These are phyloP conservation scores for Ovis aries DNA, from an alignment of 2,113 vertebrate genomes.

Conservation along the genomic window DNA sequence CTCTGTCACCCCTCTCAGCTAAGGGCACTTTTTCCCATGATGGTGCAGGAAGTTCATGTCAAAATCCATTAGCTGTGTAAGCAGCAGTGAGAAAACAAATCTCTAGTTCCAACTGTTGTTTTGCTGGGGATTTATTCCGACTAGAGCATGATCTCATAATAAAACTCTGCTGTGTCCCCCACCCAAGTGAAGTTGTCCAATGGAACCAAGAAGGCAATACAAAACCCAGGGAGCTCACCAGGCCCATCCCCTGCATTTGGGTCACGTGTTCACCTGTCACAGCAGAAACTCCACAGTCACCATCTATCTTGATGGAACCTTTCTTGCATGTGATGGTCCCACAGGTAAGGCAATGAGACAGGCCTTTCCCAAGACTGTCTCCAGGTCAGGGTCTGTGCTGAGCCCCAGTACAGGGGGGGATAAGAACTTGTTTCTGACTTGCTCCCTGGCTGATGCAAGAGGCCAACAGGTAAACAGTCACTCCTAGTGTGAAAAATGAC, in stretches of 20 bases:
- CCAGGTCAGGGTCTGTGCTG: too few species aligned
- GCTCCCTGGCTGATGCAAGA: background rate
- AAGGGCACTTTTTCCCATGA: background rate
- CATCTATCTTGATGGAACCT: background rate
- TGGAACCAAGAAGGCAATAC: background rate
- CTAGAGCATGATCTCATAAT: background rate
- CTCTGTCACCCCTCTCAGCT: background rate
- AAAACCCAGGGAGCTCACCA: background rate
- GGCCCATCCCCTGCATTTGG: background rate
- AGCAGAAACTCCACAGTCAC: too few species aligned
- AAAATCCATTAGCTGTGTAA: background rate
- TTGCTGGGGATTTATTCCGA: background rate
- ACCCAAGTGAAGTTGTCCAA: background rate
- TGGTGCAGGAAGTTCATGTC: background rate
- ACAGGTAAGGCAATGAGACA: background rate
- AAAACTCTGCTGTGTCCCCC: background rate
- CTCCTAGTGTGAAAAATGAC: background rate
- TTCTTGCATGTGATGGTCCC: fast-evolving
- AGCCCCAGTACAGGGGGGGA: fast-evolving
- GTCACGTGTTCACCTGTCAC: background rate
- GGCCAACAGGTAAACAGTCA: background rate
- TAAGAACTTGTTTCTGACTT: background rate
- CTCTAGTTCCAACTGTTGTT: background rate
- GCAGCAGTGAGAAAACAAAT: background rate
- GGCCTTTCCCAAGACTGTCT: background rate